A percentile compares a stretch with the other conserved stretches of the same genome.
Conservation (phyloP, 2,888 invertebrate genomes). For the Meiosimyza platycephala region DNA sequence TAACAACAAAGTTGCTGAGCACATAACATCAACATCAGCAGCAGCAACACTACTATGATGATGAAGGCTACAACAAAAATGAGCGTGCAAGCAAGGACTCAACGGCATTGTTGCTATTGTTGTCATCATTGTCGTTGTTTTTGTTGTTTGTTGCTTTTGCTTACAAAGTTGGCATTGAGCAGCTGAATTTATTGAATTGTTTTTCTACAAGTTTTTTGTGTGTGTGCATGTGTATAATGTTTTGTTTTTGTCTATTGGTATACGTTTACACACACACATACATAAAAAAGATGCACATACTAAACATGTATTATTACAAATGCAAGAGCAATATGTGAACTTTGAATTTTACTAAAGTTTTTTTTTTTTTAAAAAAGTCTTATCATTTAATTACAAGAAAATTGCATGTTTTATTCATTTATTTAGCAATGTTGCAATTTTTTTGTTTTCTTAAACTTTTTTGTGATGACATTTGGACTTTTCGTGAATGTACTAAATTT, state of each 20-base stretch:
- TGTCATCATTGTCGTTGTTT: neutral
- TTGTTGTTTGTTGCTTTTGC: neutral
- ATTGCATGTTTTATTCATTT: too few species aligned
- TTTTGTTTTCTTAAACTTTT: too few species aligned
- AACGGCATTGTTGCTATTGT: neutral
- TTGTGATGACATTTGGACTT: too few species aligned
- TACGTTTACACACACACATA: constrained; percentile 24
- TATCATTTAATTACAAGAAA: too few species aligned
- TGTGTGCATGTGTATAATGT: too few species aligned
- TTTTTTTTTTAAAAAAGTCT: too few species aligned
- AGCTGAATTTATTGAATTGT: constrained; percentile 30
- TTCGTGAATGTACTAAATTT: too few species aligned
- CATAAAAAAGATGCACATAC: constrained; percentile 20
- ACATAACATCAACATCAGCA: neutral
- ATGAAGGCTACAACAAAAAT: constrained; percentile 11
- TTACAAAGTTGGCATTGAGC: constrained; percentile 1
- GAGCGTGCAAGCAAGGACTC: constrained; percentile 2
- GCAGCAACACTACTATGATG: neutral
- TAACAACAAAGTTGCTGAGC: too few species aligned
- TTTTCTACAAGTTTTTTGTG: constrained; percentile 2
- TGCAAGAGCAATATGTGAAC: too few species aligned
- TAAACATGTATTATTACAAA: neutral
- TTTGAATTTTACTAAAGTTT: too few species aligned
- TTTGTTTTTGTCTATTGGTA: neutral
- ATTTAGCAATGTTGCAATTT: too few species aligned